These are phyloP conservation scores for Danaus melanippus DNA, from an alignment of 1,140 invertebrate genomes.

Conservation along the genomic window DNA sequence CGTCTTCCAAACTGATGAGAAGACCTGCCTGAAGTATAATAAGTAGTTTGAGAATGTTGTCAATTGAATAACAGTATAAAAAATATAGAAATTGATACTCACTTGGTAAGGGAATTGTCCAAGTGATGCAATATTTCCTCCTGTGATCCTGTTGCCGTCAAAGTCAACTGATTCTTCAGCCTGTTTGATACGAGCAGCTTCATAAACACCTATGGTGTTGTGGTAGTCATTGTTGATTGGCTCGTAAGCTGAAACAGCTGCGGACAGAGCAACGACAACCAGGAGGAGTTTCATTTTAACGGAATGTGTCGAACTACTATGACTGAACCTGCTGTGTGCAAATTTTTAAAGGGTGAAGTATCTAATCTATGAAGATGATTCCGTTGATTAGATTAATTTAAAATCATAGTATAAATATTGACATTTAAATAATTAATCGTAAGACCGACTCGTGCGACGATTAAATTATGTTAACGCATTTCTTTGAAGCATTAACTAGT, in stretches of 20 bases:
- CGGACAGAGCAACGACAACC: slow-evolving; percentile 1
- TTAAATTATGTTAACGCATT: too few relatives aligned
- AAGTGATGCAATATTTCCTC: slow-evolving; percentile 20
- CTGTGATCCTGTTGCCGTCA: slow-evolving; percentile 31
- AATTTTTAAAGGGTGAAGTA: too few relatives aligned
- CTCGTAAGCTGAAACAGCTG: slow-evolving; percentile 12
- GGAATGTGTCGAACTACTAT: too few relatives aligned
- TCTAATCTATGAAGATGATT: too few relatives aligned
- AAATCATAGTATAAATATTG: too few relatives aligned
- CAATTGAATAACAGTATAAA: too few relatives aligned
- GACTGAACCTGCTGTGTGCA: too few relatives aligned
- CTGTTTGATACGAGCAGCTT: slow-evolving; percentile 20
- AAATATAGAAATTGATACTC: background rate
- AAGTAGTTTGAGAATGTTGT: background rate
- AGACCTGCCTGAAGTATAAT: slow-evolving; percentile 15
- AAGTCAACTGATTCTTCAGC: slow-evolving; percentile 26
- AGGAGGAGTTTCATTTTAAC: slow-evolving; percentile 13
- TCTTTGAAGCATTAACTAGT: too few relatives aligned
- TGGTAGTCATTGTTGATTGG: slow-evolving; percentile 28
- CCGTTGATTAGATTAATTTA: too few relatives aligned
- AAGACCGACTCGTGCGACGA: too few relatives aligned
- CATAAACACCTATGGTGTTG: slow-evolving; percentile 24
- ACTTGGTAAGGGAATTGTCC: slow-evolving; percentile 29
- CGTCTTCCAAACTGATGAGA: slow-evolving; percentile 7
- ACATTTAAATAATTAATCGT: too few relatives aligned